Evolutionary conservation across 2,888 invertebrate genomes (phyloP).

Genomic region (Drosophila colorata): DNA sequence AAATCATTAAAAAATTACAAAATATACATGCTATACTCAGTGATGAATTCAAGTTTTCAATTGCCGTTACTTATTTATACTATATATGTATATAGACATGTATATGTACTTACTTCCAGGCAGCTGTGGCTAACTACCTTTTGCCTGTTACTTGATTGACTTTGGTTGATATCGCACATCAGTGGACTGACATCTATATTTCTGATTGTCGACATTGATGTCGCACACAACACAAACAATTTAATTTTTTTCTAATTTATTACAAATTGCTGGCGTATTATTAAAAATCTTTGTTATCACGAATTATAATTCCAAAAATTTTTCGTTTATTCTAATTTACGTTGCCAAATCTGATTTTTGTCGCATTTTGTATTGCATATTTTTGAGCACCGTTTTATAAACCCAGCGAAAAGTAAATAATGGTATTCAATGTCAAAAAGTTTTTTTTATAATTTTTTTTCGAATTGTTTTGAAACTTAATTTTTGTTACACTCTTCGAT

Average conservation of each 20-base stretch:
- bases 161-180: slow-evolving; percentile 21
- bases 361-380: slow-evolving; percentile 16
- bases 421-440: background rate
- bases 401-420: background rate
- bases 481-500: background rate
- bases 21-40: slow-evolving; percentile 30
- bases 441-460: background rate
- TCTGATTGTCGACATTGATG: slow-evolving; percentile 16
- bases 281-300: slow-evolving; percentile 19
- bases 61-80: slow-evolving; percentile 13
- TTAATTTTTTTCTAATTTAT: slow-evolving; percentile 12
- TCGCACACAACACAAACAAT: slow-evolving; percentile 31
- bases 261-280: slow-evolving; percentile 30
- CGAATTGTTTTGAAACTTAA: background rate
- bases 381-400: slow-evolving; percentile 6
- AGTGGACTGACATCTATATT: slow-evolving; percentile 24
- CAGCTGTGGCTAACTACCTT: background rate
- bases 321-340: background rate
- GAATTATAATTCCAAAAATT: background rate
- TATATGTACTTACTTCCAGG: slow-evolving; percentile 25
- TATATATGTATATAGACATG: background rate
- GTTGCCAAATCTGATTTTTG: background rate
- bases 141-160: slow-evolving; percentile 52
- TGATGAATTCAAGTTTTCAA: slow-evolving; percentile 18
- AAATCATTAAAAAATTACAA: slow-evolving; percentile 13